These are phyloP conservation scores for Pseudomyrmex flavicornis DNA, from an alignment of 1,140 invertebrate genomes.

Conservation along the genomic window DNA sequence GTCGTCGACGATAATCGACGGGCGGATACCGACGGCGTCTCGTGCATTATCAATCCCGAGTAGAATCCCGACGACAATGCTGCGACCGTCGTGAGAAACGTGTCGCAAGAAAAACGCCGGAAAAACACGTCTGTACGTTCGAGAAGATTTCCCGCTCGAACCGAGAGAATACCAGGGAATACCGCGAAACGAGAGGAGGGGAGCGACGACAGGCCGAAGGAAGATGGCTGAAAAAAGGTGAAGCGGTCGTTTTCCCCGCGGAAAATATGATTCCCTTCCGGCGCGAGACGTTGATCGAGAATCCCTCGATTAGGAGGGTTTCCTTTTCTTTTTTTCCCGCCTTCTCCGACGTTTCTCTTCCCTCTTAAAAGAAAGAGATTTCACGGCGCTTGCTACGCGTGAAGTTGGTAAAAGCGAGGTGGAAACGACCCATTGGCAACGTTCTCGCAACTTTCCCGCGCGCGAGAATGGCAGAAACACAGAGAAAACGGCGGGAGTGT, in stretches of 20 bases:
- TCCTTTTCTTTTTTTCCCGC: constrained; percentile 13
- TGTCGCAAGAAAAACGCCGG: constrained; percentile 59
- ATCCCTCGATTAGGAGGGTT: constrained; percentile 78
- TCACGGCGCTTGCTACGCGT: constrained; percentile 36
- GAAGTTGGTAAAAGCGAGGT: constrained; percentile 48
- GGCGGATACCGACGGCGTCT: constrained; percentile 48
- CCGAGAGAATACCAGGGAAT: background rate
- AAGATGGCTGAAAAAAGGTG: constrained; percentile 53
- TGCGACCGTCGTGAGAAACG: constrained; percentile 31
- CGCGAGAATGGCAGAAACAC: constrained; percentile 12
- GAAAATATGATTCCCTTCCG: constrained; percentile 83
- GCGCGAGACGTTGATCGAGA: constrained; percentile 79
- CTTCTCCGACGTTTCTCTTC: background rate
- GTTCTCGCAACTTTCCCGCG: constrained; percentile 34
- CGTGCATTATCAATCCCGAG: constrained; percentile 65
- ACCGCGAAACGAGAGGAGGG: background rate
- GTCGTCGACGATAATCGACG: constrained; percentile 68
- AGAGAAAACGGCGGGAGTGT: constrained; percentile 23
- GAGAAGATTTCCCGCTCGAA: constrained; percentile 43
- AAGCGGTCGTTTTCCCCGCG: constrained; percentile 69
- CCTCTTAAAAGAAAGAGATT: constrained; percentile 63
- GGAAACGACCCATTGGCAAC: constrained; percentile 64
- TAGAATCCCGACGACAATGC: constrained; percentile 61
- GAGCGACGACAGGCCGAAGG: constrained; percentile 16
- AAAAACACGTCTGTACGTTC: constrained; percentile 60